Conservation (phyloP, 2,113 vertebrate species). For the Notothenia rossii region DNA sequence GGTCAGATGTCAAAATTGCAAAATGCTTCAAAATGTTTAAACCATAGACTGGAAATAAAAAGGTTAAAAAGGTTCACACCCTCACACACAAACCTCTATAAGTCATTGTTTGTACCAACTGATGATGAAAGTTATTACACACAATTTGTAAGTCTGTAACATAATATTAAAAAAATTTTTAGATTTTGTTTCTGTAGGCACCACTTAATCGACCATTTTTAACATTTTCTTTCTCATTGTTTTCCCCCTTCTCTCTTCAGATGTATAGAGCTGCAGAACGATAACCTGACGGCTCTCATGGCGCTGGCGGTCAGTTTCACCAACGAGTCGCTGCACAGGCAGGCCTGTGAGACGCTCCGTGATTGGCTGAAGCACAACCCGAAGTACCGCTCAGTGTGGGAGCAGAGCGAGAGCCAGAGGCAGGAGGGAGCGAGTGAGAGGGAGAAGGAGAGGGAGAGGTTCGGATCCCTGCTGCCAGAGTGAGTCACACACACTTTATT, state of each 20-base stretch:
- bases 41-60: too few relatives aligned
- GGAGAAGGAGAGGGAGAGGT: conserved; percentile 86
- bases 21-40: background rate
- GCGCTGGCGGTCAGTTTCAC: conserved; percentile 97
- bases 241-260: conserved; percentile 69
- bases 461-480: conserved; percentile 94
- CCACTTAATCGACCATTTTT: background rate
- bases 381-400: conserved; percentile 88
- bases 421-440: conserved; percentile 59
- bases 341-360: conserved; percentile 94
- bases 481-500: conserved; percentile 79
- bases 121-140: too few relatives aligned
- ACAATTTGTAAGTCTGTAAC: too few relatives aligned
- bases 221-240: background rate
- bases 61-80: too few relatives aligned
- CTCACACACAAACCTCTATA: too few relatives aligned
- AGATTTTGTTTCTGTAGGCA: background rate
- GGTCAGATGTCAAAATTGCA: conserved; percentile 80
- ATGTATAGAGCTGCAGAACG: conserved; percentile 95
- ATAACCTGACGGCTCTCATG: conserved; percentile 96
- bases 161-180: too few relatives aligned
- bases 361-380: conserved; percentile 95
- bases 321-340: conserved; percentile 96
- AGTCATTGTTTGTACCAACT: too few relatives aligned
- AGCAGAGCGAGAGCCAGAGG: conserved; percentile 74